Base-by-base conservation (phyloP, 2,888 invertebrate genomes). In the Hirtodrosophila trivittata region DNA sequence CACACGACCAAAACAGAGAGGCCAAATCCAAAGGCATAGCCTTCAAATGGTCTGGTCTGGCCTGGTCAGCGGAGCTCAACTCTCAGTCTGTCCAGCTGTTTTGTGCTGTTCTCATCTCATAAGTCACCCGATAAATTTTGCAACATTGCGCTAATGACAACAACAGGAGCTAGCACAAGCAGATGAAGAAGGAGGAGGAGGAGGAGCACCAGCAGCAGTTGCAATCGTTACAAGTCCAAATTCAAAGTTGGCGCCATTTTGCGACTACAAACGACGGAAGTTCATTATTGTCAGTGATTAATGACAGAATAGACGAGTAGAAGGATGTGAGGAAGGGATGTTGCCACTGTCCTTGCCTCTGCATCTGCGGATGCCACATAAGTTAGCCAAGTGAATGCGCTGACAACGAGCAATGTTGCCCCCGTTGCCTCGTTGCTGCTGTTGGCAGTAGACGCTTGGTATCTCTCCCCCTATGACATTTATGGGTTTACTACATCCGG, bases 231-330 rank as follows among this genome's bases (percentile, higher is more conserved):
- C 32, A 55, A 64, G 52, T 60, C 55, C 50, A 49, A 60, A 59
- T 60, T 60, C 42, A 54, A 67, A 68, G 73, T 66, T 64, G 60
- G 75, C 67, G 64, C 65, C 75, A 75, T 75, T 78, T 78, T 67
- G 73, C 56, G 46, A 63, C 71, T 70, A 84, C 76, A 82, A 86
- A 75, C 70, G 81, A 67, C 87, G 89, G 89, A 89, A 88, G 88
- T 89, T 88, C 88, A 88, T 88, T 88, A 88, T 88, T 86, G 88
- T 81, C 89, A 82, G 89, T 88, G 89, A 88, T 88, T 89, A 88
- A 89, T 88, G 89, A 78, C 83, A 68, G 68, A 63, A 63, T 54
- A 66, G 71, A 38, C 25, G 60, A 3, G 5, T 5, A 51, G 35
- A 21, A 42, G 35, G 21, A 39, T 8, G 13, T 21, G 65, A 55